Base-by-base conservation (phyloP, 2,797 vertebrate species). In the Xenentodon cancila region DNA sequence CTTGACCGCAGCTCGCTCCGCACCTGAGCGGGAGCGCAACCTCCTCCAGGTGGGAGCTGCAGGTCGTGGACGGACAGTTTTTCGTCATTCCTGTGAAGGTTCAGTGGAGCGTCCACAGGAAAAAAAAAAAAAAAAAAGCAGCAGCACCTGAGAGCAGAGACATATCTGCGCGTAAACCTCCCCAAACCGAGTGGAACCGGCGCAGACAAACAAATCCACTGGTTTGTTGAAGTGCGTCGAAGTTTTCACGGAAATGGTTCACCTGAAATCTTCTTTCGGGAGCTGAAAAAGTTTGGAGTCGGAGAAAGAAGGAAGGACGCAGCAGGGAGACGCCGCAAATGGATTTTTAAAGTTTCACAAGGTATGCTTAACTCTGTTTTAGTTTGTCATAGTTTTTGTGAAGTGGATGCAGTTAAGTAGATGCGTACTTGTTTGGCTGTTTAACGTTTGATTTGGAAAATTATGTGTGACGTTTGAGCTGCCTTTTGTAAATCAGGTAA, bases 191-290 rank as follows among this genome's bases (percentile, higher is more conserved):
- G 1, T 43, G 11, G 64, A 37, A 18, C 5, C 44, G 18, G 46
- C 44, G 42, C 42, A 17, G 18, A 4, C 22, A 1, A 63, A 49
- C 72, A 51, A 16, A 70, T 13, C 22, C 54, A 1, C 72, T 47
- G 47, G 57, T 54, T 80, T 73, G 60, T 73, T 56, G 55, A 70
- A 71, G 54, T 34, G 69, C n/a, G 53, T 49, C 4, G 32, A 53
- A 25, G 46, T 60, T 55, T 76, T 80, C 67, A 73, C 84, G 89
- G 91, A 92, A 88, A 93, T 92, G 89, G 2, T 87, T 87, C 80
- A 93, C 90, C 92, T 93, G 89, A 87, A 88, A 71, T 89, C 88
- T 84, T 57, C 62, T 53, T 40, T 17, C 71, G 71, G 81, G 79
- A 73, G 53, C 64, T 87, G 70, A 86, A 79, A n/a, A 84, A 73